Conservation (phyloP, 2,113 vertebrate genomes). For the Pseudois nayaur region DNA sequence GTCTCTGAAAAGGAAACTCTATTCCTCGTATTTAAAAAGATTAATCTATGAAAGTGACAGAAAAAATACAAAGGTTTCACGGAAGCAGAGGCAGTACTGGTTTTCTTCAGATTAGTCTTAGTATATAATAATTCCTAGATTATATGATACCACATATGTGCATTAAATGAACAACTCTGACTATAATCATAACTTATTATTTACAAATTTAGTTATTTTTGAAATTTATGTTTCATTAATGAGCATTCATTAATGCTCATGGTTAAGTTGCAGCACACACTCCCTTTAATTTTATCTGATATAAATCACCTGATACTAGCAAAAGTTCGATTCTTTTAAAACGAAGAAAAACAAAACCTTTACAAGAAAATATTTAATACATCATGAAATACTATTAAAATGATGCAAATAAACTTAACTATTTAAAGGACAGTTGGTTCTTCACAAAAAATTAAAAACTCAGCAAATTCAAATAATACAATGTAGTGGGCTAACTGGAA, state of each 20-base stretch:
- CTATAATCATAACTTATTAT: neutral
- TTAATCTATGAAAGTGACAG: neutral
- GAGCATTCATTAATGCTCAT: neutral
- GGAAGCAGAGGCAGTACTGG: neutral
- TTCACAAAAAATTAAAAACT: neutral
- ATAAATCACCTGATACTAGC: neutral
- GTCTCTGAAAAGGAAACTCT: neutral
- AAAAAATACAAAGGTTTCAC: conserved; percentile 10
- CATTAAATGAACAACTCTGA: neutral
- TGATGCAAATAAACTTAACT: neutral
- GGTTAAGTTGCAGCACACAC: neutral
- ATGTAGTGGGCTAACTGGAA: neutral
- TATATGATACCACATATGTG: neutral
- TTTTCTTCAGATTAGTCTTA: conserved; percentile 15
- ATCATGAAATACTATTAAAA: conserved; percentile 24
- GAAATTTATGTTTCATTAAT: neutral
- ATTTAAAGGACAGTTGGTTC: neutral
- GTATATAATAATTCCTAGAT: neutral
- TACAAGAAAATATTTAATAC: neutral
- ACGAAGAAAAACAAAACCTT: conserved; percentile 14
- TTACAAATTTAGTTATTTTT: neutral
- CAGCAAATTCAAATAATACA: conserved; percentile 31
- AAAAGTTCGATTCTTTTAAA: conserved; percentile 14
- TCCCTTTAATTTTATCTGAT: neutral
- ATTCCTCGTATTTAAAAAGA: neutral